A percentile compares a stretch with the other conserved stretches of the same genome.
phyloP scores from a whole-genome alignment of 1,140 invertebrate species.

The Probaryconus sp. region DNA sequence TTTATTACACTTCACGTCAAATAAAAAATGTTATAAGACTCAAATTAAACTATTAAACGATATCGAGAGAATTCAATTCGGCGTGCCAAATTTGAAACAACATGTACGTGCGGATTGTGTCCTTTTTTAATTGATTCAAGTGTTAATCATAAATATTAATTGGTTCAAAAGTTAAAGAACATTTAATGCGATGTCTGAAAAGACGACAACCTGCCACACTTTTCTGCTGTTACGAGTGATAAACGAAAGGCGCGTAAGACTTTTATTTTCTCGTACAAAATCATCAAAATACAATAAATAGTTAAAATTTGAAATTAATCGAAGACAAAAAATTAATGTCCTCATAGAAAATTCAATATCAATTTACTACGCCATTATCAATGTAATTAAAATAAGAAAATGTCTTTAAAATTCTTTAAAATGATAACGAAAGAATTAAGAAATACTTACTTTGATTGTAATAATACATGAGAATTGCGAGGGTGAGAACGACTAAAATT shows the following conservation, averaged over 20 bases:
- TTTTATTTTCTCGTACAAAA: too few relatives aligned
- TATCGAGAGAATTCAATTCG: too few relatives aligned
- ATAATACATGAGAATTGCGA: slow-evolving; percentile 71
- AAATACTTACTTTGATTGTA: slow-evolving; percentile 71
- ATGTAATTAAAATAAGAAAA: too few relatives aligned
- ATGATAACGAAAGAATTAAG: not conserved
- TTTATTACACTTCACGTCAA: slow-evolving; percentile 4
- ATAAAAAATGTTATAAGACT: too few relatives aligned
- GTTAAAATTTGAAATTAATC: not conserved
- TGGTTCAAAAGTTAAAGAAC: slow-evolving; percentile 1
- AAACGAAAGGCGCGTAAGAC: slow-evolving; percentile 2
- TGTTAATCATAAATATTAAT: slow-evolving; percentile 17
- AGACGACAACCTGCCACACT: not conserved
- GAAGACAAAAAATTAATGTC: too few relatives aligned
- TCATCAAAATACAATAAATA: too few relatives aligned
- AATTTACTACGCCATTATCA: too few relatives aligned
- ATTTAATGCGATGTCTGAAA: slow-evolving; percentile 5
- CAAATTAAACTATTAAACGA: too few relatives aligned
- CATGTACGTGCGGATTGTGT: too few relatives aligned
- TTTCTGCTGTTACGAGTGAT: not conserved
- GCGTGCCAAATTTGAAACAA: too few relatives aligned
- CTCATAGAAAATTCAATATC: too few relatives aligned
- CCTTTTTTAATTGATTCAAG: too few relatives aligned
- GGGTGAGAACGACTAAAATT: slow-evolving; percentile 58
- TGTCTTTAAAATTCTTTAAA: slow-evolving; percentile 1